phyloP scores from a whole-genome alignment of 2,888 invertebrate genomes.

The Steromphala cineraria region DNA sequence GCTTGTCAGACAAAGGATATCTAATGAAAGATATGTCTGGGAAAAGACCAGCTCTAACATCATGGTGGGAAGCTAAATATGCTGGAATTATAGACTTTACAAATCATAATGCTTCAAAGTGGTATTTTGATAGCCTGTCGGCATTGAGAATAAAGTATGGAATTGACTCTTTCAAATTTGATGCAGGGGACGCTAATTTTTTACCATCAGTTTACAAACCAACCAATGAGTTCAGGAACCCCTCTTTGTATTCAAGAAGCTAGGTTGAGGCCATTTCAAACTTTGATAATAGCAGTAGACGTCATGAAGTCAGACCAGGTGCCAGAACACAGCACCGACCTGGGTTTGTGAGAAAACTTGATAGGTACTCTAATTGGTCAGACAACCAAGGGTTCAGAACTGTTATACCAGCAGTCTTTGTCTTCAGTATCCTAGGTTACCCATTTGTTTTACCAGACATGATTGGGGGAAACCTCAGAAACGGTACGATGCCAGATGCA shows the following conservation, averaged over 20 bases:
- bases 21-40: constrained; percentile 70
- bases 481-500: constrained; percentile 48
- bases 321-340: constrained; percentile 76
- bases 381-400: constrained; percentile 83
- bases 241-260: constrained; percentile 51
- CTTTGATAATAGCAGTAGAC: constrained; percentile 83
- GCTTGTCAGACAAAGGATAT: constrained; percentile 82
- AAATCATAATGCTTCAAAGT: constrained; percentile 86
- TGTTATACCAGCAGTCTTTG: constrained; percentile 87
- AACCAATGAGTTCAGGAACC: constrained; percentile 40
- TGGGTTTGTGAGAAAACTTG: constrained; percentile 87
- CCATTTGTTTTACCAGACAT: constrained; percentile 93
- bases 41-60: constrained; percentile 76
- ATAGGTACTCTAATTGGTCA: constrained; percentile 92
- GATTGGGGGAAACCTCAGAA: constrained; percentile 86
- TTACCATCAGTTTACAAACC: constrained; percentile 52
- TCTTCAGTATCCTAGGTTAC: constrained; percentile 85
- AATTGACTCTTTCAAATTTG: constrained; percentile 92
- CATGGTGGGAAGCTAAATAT: constrained; percentile 88
- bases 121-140: constrained; percentile 84
- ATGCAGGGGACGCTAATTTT: constrained; percentile 79
- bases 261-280: constrained; percentile 55
- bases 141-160: constrained; percentile 81
- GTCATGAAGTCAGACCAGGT: constrained; percentile 80
- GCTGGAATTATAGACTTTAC: constrained; percentile 87